Conservation (phyloP, 2,888 invertebrate genomes). For the Melipona beecheii region DNA sequence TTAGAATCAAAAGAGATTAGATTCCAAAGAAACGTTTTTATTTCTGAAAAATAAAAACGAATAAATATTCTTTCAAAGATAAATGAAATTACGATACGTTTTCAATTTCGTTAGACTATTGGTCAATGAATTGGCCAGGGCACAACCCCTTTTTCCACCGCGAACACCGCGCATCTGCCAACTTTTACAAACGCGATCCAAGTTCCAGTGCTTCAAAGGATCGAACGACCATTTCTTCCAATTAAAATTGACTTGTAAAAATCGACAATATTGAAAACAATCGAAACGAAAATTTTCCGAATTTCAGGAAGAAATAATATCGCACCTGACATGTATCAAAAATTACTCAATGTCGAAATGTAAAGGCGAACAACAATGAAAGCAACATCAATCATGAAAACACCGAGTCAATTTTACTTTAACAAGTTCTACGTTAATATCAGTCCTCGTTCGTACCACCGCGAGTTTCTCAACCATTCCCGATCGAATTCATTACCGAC, state of each 20-base stretch:
- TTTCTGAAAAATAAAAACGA: no score
- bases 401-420: no score
- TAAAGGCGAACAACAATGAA: no score
- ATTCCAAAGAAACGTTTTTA: no score
- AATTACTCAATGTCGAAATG: no score
- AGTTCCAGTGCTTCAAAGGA: neutral
- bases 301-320: neutral
- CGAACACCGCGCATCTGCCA: neutral
- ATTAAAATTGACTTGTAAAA: neutral
- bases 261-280: neutral
- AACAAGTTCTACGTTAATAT: neutral
- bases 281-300: neutral
- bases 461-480: neutral
- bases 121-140: neutral
- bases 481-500: neutral
- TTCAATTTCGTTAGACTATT: neutral
- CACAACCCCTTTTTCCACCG: neutral
- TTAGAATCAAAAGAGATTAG: no score
- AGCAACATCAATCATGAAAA: no score
- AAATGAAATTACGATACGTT: neutral
- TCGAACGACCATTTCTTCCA: neutral
- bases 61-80: no score
- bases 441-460: neutral
- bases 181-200: neutral
- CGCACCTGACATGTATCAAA: no score